phyloP scores from a whole-genome alignment of 1,140 invertebrate species.

The Diorhabda elongata region DNA sequence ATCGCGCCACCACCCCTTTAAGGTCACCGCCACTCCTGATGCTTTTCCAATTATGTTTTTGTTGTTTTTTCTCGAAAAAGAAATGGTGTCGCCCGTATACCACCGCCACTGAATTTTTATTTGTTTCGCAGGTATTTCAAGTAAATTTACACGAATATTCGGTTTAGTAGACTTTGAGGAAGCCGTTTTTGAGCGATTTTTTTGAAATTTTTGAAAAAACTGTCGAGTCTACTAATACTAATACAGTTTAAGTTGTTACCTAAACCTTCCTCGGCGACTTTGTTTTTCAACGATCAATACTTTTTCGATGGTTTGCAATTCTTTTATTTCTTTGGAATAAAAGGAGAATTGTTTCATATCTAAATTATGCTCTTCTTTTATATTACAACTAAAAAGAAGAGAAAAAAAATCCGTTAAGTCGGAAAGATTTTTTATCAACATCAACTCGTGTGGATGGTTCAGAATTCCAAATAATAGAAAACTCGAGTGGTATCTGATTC shows the following conservation, averaged over 20 bases:
- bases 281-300: conserved; percentile 10
- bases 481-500: too few relatives aligned
- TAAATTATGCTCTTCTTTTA: conserved; percentile 3
- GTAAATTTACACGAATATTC: conserved; percentile 26
- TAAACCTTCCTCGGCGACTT: conserved; percentile 7
- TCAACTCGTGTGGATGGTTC: not conserved
- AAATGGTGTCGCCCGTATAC: conserved; percentile 6
- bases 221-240: too few relatives aligned
- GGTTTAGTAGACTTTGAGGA: conserved; percentile 16
- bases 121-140: conserved; percentile 18
- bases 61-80: conserved; percentile 21
- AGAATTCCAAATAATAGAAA: too few relatives aligned
- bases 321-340: not conserved
- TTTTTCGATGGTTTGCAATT: not conserved
- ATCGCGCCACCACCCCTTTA: conserved; percentile 49
- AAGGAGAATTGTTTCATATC: conserved; percentile 11
- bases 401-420: not conserved
- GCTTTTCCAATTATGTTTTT: conserved; percentile 39
- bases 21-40: conserved; percentile 44
- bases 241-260: conserved; percentile 4
- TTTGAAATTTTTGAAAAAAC: not conserved
- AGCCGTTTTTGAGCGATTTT: conserved; percentile 29
- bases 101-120: conserved; percentile 13
- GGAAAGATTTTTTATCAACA: not conserved
- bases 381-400: not conserved